These are phyloP conservation scores for Cydia splendana DNA, from an alignment of 1,140 invertebrate species.

Conservation along the genomic window DNA sequence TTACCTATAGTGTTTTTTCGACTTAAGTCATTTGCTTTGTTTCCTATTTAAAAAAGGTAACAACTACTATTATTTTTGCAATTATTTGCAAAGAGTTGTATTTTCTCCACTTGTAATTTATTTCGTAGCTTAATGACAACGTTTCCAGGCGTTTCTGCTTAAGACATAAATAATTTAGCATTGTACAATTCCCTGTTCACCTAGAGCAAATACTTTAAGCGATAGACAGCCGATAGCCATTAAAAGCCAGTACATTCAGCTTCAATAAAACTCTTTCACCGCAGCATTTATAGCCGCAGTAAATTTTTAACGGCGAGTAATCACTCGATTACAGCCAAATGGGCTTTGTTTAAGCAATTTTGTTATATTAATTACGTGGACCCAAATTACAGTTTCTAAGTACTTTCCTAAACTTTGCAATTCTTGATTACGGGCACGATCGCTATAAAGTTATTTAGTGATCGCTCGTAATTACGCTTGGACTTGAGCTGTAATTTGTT, in stretches of 20 bases:
- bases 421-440: constrained; percentile 22
- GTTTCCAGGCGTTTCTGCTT: too few relatives aligned
- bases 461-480: constrained; percentile 3
- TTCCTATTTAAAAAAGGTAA: too few relatives aligned
- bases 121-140: too few relatives aligned
- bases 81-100: too few relatives aligned
- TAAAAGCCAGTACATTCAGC: neutral
- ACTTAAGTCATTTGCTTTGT: too few relatives aligned
- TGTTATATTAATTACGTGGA: constrained; percentile 32
- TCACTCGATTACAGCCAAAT: constrained; percentile 26
- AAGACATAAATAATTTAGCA: too few relatives aligned
- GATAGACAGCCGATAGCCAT: neutral
- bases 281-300: constrained; percentile 5
- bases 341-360: constrained; percentile 32
- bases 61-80: too few relatives aligned
- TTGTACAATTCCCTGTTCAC: too few relatives aligned
- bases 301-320: constrained; percentile 29
- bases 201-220: too few relatives aligned
- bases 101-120: too few relatives aligned
- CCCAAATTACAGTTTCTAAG: constrained; percentile 26
- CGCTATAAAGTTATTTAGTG: constrained; percentile 29
- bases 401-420: constrained; percentile 27
- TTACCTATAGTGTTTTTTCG: too few relatives aligned
- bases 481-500: neutral
- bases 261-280: constrained; percentile 2